These are phyloP conservation scores for Muscidifurax raptorellus DNA, from an alignment of 1,140 invertebrate genomes.

Conservation along the genomic window DNA sequence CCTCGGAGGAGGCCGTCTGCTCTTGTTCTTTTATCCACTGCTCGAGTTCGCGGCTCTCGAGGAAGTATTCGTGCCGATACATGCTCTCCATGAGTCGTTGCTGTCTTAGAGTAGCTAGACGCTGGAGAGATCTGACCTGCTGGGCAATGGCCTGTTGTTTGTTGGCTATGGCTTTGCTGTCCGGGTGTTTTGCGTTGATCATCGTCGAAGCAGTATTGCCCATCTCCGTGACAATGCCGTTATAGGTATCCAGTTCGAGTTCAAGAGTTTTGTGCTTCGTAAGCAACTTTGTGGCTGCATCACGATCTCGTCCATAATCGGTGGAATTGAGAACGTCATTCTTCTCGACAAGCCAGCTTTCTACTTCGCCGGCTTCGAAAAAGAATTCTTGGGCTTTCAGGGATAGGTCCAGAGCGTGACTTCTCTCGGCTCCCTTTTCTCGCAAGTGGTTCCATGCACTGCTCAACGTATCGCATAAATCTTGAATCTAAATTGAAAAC, in stretches of 20 bases:
- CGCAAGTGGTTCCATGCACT: slow-evolving; percentile 84
- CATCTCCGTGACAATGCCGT: slow-evolving; percentile 94
- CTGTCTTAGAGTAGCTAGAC: slow-evolving; percentile 86
- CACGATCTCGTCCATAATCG: slow-evolving; percentile 91
- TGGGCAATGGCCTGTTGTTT: slow-evolving; percentile 87
- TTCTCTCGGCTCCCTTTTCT: slow-evolving; percentile 82
- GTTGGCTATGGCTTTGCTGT: slow-evolving; percentile 86
- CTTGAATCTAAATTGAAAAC: slow-evolving; percentile 75
- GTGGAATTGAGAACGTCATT: slow-evolving; percentile 86
- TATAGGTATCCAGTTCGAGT: slow-evolving; percentile 94
- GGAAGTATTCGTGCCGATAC: slow-evolving; percentile 94
- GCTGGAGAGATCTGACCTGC: slow-evolving; percentile 88
- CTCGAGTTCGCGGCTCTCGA: slow-evolving; percentile 93
- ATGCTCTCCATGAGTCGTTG: slow-evolving; percentile 93
- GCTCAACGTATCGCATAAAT: slow-evolving; percentile 80
- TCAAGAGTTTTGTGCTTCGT: slow-evolving; percentile 96
- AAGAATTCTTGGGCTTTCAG: slow-evolving; percentile 93
- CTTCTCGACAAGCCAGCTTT: slow-evolving; percentile 94
- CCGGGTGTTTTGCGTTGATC: slow-evolving; percentile 85
- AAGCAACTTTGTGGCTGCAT: slow-evolving; percentile 91
- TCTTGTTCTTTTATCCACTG: slow-evolving; percentile 97
- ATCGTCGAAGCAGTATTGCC: slow-evolving; percentile 88
- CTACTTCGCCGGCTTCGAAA: slow-evolving; percentile 93
- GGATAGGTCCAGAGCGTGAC: slow-evolving; percentile 88
- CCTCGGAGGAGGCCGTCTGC: slow-evolving; percentile 92